phyloP scores from a whole-genome alignment of 2,888 invertebrate species.

The Microchrysa polita region DNA sequence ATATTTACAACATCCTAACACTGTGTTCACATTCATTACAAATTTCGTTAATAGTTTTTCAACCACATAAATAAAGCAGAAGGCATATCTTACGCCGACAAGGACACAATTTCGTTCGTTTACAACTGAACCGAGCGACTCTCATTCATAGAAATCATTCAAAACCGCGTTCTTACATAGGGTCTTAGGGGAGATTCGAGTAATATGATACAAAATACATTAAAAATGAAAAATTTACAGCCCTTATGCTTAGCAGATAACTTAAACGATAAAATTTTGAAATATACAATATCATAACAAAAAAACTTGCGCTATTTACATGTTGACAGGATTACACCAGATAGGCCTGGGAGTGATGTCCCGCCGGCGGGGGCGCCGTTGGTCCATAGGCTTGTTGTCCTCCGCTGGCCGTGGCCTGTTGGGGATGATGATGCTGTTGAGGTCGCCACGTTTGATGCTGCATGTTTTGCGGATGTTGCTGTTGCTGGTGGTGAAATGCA shows the following conservation, averaged over 20 bases:
- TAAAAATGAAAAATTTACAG: conserved; percentile 46
- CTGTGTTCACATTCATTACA: conserved; percentile 3
- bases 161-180: too few species aligned
- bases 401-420: conserved; percentile 30
- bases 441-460: conserved; percentile 61
- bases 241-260: conserved; percentile 35
- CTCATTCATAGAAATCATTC: conserved; percentile 25
- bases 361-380: conserved; percentile 52
- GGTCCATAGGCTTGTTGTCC: background rate
- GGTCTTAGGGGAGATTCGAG: background rate
- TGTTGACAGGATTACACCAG: conserved; percentile 57
- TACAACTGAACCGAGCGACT: background rate
- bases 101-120: background rate
- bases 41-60: background rate
- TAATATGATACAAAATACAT: conserved; percentile 2
- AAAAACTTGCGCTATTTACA: conserved; percentile 45
- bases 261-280: conserved; percentile 42
- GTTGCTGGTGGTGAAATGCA: conserved; percentile 52
- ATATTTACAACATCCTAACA: background rate
- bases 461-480: conserved; percentile 64
- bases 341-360: conserved; percentile 65
- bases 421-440: conserved; percentile 53
- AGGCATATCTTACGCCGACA: background rate
- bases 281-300: conserved; percentile 34
- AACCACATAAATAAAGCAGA: conserved; percentile 7